Conservation (phyloP, 2,888 invertebrate genomes). For the Harpalus rufipes region DNA sequence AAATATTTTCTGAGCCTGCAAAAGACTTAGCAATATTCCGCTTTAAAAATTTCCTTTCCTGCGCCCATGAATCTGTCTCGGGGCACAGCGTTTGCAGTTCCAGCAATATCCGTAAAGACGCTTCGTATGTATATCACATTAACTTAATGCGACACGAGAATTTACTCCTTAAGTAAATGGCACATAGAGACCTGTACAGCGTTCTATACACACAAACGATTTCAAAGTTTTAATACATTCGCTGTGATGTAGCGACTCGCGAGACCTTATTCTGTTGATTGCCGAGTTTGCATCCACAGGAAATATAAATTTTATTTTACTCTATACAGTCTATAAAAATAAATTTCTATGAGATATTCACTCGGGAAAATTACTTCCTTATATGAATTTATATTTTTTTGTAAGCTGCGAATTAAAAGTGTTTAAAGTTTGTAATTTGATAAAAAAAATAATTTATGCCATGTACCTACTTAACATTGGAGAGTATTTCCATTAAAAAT, state of each 20-base stretch:
- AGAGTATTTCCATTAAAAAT: conserved; percentile 5
- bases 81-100: background rate
- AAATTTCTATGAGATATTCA: background rate
- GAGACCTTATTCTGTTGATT: conserved; percentile 15
- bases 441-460: background rate
- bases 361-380: background rate
- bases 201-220: background rate
- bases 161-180: conserved; percentile 27
- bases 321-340: conserved; percentile 12
- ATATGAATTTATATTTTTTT: conserved; percentile 9
- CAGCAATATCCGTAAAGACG: conserved; percentile 29
- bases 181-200: conserved; percentile 21
- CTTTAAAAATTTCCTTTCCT: background rate
- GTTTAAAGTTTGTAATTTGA: background rate
- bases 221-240: conserved; percentile 27
- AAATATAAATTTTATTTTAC: conserved; percentile 22
- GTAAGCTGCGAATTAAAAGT: background rate
- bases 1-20: background rate
- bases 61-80: conserved; percentile 25
- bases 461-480: conserved; percentile 8
- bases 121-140: conserved; percentile 27
- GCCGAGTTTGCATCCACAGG: background rate
- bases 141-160: conserved; percentile 29
- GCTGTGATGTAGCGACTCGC: background rate
- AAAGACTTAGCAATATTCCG: background rate